These are phyloP conservation scores for Drosophila mojavensis DNA, from an alignment of 1,140 invertebrate species.

Conservation along the genomic window DNA sequence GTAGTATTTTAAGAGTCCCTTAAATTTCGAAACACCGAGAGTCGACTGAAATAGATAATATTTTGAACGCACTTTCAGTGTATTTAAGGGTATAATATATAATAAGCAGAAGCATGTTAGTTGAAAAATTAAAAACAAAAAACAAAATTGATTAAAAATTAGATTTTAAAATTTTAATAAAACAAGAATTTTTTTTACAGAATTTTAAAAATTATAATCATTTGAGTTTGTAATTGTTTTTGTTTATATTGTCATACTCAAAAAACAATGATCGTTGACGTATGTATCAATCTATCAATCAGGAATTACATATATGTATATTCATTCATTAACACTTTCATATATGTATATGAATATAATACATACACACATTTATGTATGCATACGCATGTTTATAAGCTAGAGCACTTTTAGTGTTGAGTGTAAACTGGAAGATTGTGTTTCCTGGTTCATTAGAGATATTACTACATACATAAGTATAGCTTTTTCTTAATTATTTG, in stretches of 20 bases:
- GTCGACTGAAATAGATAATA: no score
- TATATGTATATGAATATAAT: background rate
- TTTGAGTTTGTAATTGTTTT: constrained; percentile 24
- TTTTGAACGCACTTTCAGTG: background rate
- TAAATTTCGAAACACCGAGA: no score
- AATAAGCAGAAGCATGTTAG: background rate
- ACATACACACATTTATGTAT: background rate
- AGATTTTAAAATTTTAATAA: constrained; percentile 32
- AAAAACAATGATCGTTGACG: constrained; percentile 28
- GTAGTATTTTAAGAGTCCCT: no score
- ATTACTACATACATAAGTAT: no score
- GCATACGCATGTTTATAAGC: background rate
- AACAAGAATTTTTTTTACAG: constrained; percentile 56
- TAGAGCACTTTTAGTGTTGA: constrained; percentile 29
- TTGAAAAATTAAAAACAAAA: constrained; percentile 14
- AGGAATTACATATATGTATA: background rate
- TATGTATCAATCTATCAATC: constrained; percentile 16
- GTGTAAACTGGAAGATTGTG: constrained; percentile 28
- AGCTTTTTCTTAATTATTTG: background rate
- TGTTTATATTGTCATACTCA: constrained; percentile 9
- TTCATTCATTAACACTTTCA: background rate
- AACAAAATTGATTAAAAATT: constrained; percentile 11
- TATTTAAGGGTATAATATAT: background rate
- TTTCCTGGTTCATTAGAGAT: background rate
- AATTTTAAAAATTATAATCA: constrained; percentile 37